Percentiles rank a stretch among this genome's conserved stretches.
phyloP scores from a whole-genome alignment of 2,113 vertebrate species.

The Phylloscopus whistleri region DNA sequence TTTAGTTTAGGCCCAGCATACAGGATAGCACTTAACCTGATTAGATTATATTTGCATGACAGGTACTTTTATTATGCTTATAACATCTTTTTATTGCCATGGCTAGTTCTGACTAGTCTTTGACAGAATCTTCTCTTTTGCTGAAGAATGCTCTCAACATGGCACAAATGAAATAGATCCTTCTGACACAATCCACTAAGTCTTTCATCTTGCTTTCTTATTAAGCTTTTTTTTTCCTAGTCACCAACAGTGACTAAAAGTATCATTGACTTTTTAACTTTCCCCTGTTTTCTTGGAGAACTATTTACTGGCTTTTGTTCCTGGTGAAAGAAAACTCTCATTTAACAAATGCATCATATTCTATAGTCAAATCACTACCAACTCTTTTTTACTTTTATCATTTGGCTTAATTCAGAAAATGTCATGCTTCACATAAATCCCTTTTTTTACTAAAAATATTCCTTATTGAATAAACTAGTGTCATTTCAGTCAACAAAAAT shows the following conservation, averaged over 20 bases:
- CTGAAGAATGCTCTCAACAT: not conserved
- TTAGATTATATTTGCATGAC: not conserved
- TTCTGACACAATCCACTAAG: not conserved
- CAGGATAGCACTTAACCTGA: not conserved
- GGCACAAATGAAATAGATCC: not conserved
- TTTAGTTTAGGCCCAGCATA: not conserved
- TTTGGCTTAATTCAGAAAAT: slow-evolving; percentile 33
- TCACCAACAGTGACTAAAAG: not conserved
- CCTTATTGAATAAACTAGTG: not conserved
- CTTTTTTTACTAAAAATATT: slow-evolving; percentile 1
- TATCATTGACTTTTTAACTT: slow-evolving; percentile 2
- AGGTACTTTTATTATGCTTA: not conserved
- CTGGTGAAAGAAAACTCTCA: not conserved
- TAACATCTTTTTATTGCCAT: not conserved
- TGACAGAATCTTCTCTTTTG: not conserved
- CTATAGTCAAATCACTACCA: slow-evolving; percentile 31
- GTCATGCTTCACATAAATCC: slow-evolving; percentile 9
- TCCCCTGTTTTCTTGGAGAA: not conserved
- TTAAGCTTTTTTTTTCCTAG: not conserved
- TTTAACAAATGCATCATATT: slow-evolving; percentile 18
- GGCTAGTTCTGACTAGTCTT: not conserved
- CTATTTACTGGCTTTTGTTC: not conserved
- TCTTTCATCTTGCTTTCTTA: not conserved
- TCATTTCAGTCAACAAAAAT: slow-evolving; percentile 19
- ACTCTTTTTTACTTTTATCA: not conserved